phyloP scores from a whole-genome alignment of 1,140 invertebrate species.

The Zophobas morio region DNA sequence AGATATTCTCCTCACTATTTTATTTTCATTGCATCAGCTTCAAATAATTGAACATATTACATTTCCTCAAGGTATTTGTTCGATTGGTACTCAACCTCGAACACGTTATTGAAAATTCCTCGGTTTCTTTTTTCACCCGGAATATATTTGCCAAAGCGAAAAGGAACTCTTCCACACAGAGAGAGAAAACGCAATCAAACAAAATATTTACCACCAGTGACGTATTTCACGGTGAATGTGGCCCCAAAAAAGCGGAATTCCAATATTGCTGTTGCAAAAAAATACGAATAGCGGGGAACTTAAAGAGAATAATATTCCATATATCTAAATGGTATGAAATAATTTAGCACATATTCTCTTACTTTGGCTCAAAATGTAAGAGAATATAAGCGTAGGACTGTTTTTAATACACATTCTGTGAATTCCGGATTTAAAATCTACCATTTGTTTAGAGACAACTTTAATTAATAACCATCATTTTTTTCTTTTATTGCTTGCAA shows the following conservation, averaged over 20 bases:
- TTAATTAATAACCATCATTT: slow-evolving; percentile 42
- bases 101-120: slow-evolving; percentile 42
- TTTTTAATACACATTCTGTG: neutral
- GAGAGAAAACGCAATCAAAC: slow-evolving; percentile 23
- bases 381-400: neutral
- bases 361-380: too few species aligned
- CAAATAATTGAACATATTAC: slow-evolving; percentile 43
- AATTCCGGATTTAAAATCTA: too few species aligned
- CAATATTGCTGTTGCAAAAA: too few species aligned
- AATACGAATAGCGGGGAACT: too few species aligned
- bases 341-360: too few species aligned
- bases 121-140: slow-evolving; percentile 36
- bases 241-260: neutral
- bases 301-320: neutral
- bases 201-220: slow-evolving; percentile 37
- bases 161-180: slow-evolving; percentile 22
- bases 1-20: slow-evolving; percentile 15
- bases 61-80: slow-evolving; percentile 42
- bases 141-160: slow-evolving; percentile 37
- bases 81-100: slow-evolving; percentile 38
- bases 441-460: neutral
- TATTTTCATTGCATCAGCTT: slow-evolving; percentile 35
- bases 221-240: neutral
- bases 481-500: slow-evolving; percentile 42
- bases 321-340: neutral